A percentile compares a stretch with the other conserved stretches of the same genome.
phyloP scores from a whole-genome alignment of 1,140 invertebrate genomes.

The Propsilocerus akamusi region DNA sequence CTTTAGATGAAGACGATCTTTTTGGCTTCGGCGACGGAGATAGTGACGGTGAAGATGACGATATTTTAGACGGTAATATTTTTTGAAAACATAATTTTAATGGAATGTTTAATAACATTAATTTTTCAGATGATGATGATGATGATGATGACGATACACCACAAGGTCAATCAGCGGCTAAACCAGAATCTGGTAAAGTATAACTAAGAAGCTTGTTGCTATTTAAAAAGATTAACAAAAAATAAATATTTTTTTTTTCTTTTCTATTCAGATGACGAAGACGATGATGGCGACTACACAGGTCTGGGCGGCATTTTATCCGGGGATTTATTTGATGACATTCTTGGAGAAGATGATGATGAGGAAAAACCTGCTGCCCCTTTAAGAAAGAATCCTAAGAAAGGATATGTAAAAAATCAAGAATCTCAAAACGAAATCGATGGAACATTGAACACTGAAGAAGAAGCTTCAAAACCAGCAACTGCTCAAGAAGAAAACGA shows the following conservation, averaged over 20 bases:
- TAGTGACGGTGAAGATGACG: slow-evolving; percentile 1
- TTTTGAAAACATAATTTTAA: neutral
- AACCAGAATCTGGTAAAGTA: slow-evolving; percentile 9
- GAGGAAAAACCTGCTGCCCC: neutral
- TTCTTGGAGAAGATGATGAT: neutral
- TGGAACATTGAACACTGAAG: neutral
- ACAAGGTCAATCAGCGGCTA: slow-evolving; percentile 15
- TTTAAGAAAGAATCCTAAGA: neutral
- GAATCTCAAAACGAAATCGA: neutral
- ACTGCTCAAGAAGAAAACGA: neutral
- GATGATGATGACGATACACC: slow-evolving; percentile 18
- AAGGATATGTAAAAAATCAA: neutral
- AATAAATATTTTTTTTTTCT: too few species aligned
- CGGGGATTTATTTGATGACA: neutral
- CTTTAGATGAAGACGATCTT: slow-evolving; percentile 5
- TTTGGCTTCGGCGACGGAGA: slow-evolving; percentile 1
- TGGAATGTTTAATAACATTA: neutral
- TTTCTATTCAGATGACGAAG: neutral
- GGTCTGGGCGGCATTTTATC: neutral
- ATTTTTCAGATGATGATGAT: slow-evolving; percentile 16
- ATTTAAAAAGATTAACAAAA: too few species aligned
- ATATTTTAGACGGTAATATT: slow-evolving; percentile 11
- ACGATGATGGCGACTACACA: neutral
- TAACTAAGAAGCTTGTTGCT: too few species aligned
- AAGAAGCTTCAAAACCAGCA: neutral